Base-by-base conservation (phyloP, 30 jellyfish, hydroid and myxozoan genomes). In the Phacellophora camtschatica region DNA sequence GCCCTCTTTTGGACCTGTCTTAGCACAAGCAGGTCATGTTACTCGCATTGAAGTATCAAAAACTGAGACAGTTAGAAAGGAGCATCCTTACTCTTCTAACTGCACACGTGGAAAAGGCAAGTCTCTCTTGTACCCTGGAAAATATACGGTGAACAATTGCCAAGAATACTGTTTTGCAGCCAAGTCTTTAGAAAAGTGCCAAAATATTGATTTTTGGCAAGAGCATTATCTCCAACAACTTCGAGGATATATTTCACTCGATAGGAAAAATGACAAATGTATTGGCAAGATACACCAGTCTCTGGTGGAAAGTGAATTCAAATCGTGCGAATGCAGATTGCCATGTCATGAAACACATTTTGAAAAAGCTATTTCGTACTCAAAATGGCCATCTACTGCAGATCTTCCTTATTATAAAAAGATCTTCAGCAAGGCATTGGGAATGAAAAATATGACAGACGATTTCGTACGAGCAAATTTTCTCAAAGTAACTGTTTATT, bases 311-410 rank as follows among this genome's bases (percentile, higher is more conserved):
- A 23, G 28, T 5, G 74, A 59, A 7, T 78, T 37, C 33, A 33
- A 56, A 5, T 61, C 82, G 1, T 78, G 90, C 33, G 49, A 39
- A 5, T 78, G 90, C 46, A 16, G 24, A 15, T 36, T 78, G 20
- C 82, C 90, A 12, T 78, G 90, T 9, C 28, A 46, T 1, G 90
- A 78, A 45, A 65, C 29, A 1, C 64, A 46, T 19, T 78, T 61
- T 53, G 45, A 27, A 0, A 61, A 51, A 20, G 23, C 74, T 5
- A 51, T 50, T 0, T 62, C 90, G 2, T 16, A 41, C 55, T 61
- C 90, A 16, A 29, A 43, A 43, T 78, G 90, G 90, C 90, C 90
- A 1, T 36, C 90, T 3, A 46, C 82, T 43, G 51, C 56, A 4
- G 56, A 45, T 42, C 33, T 45, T 12, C 74, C 74, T 1, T 23